Evolutionary conservation across 2,888 invertebrate species (phyloP), one percentile per base, ranked within the genome.

Genomic region (Pardosa pseudoannulata): DNA sequence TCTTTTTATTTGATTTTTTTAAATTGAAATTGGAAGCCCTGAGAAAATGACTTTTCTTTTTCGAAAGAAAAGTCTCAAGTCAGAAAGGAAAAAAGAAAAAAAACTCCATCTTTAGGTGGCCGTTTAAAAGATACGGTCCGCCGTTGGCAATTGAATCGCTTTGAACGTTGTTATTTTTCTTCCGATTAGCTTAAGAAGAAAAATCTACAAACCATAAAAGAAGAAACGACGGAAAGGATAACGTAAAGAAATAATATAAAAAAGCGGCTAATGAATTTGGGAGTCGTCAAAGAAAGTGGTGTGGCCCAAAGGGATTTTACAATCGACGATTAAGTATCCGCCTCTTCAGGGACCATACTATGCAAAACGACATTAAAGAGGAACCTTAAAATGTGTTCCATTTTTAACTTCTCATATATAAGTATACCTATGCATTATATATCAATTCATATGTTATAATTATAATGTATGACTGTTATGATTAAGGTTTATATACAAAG

Each of bases 181-280:
- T 78, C 78, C 83, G 78, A 85, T 85, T 85, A 85, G 83, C 83
- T 78, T 85, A 78, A 85, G 73, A 85, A 72, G 83, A 78, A 79
- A 73, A 85, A 85, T 78, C 83, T 85, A 85, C 83, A 85, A 85
- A 78, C 71, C 82, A 72, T 67, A 72, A 82, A 65, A 67, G 67
- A 81, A 67, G 73, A 56, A 81, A 50, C 36, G 79, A 56, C 28
- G 31, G 31, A 68, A 70, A 62, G 67, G 41, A 67, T 73, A 73
- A 67, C 65, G 80, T 65, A 71, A 67, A 41, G 62, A 41, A 65
- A 50, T 76, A 83, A 83, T 83, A 74, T 46, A 62, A 56, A 32
- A 36, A 2, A 64, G 13, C 28, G 56, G 78, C 83, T 79, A 85
- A 79, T 85, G 83, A 85, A 85, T 85, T 85, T 85, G 78, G 64